Base-by-base conservation (phyloP, 1,140 invertebrate species). In the Tetranychus urticae region DNA sequence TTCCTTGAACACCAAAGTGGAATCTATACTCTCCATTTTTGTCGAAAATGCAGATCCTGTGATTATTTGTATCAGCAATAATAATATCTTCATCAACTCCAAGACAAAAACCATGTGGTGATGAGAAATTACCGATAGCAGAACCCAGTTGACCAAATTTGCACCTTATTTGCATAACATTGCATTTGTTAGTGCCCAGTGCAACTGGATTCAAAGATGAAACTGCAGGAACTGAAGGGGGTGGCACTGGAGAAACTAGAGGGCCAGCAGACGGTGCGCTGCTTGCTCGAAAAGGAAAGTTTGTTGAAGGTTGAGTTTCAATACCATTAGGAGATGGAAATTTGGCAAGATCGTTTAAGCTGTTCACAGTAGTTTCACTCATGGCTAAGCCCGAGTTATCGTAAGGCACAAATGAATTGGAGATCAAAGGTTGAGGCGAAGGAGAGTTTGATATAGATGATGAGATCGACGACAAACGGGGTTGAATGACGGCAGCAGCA, bases 41-140 rank as follows among this genome's bases (percentile, higher is more conserved):
- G 65, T 90, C 86, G 72, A 90, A 92, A 62, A 88, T 79, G 83
- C 88, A 86, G 69, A 94, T 89, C 59, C 89, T 80, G 75, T 94
- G 89, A 72, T 94, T 94, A 71, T 93, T 91, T 0, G 91, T 96
- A 71, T 96, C 91, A 31, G 90, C 90, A 31, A 90, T 86, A 37
- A 78, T 70, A 67, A 94, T 86, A 68, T 93, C 89, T 74, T 96
- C 88, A 69, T 93, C 87, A 52, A 82, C 77, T 35, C 90, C 90
- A 46, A 97, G 76, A 71, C 91, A 96, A 75, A 96, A 97, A 56
- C 91, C 91, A 74, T 94, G 90, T 1, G 91, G 91, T 13, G 90
- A 93, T 73, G 90, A 93, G 66, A 97, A 93, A 72, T 94, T 89
- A 10, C 86, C 84, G 70, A 88, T 88, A 37, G 82, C 82, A 55